Conservation (phyloP, 2,888 invertebrate species). For the Oxyteleia sp. region DNA sequence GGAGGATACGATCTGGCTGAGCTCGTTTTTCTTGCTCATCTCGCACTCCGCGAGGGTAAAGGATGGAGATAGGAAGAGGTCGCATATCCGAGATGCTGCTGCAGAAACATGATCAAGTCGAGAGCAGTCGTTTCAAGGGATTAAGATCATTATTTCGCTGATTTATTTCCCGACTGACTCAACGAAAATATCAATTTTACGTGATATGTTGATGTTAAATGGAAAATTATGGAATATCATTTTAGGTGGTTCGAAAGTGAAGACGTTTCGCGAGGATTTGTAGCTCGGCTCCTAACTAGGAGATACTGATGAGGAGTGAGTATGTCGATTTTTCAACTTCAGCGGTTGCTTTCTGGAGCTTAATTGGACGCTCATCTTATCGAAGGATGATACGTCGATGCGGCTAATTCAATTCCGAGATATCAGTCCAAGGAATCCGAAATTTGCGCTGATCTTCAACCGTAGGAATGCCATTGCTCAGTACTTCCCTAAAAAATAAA, state of each 20-base stretch:
- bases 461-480: not conserved
- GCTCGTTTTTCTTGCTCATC: slow-evolving; percentile 31
- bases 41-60: slow-evolving; percentile 12
- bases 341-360: not conserved
- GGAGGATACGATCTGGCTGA: slow-evolving; percentile 23
- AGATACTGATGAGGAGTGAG: slow-evolving; percentile 39
- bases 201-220: slow-evolving; percentile 23
- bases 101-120: slow-evolving; percentile 41
- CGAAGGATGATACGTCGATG: no score
- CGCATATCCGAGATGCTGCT: slow-evolving; percentile 9
- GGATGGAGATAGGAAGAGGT: slow-evolving; percentile 50
- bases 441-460: not conserved
- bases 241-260: slow-evolving; percentile 15
- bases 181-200: slow-evolving; percentile 32
- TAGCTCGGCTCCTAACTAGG: no score
- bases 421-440: not conserved
- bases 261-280: not conserved
- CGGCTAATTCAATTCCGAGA: not conserved
- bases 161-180: slow-evolving; percentile 16
- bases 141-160: slow-evolving; percentile 54
- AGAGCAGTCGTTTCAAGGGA: slow-evolving; percentile 22
- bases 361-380: not conserved
- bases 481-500: not conserved
- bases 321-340: not conserved
- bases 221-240: slow-evolving; percentile 46